A percentile compares a stretch with the other conserved stretches of the same genome.
These are phyloP conservation scores for Erebia palarica DNA, from an alignment of 2,888 invertebrate genomes.

Conservation along the genomic window DNA sequence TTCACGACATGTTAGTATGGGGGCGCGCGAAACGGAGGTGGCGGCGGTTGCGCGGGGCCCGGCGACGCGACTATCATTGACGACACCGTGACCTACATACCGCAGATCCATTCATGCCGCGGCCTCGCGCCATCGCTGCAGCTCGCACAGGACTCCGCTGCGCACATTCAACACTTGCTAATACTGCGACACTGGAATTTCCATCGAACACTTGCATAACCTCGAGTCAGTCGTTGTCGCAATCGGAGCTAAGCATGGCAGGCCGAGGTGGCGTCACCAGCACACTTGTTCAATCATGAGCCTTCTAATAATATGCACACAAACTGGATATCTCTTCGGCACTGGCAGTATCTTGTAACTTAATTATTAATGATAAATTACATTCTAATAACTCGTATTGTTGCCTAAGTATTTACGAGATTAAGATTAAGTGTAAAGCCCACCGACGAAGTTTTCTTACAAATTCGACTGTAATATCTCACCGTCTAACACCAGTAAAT, in stretches of 20 bases:
- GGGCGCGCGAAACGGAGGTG: constrained; percentile 61
- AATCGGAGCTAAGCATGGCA: constrained; percentile 61
- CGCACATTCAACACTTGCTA: constrained; percentile 48
- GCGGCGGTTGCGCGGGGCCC: constrained; percentile 67
- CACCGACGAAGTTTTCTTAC: too few relatives aligned
- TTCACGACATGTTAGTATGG: constrained; percentile 77
- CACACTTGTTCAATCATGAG: constrained; percentile 78
- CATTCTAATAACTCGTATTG: too few relatives aligned
- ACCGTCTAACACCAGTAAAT: not conserved
- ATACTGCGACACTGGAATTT: constrained; percentile 68
- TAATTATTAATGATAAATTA: too few relatives aligned
- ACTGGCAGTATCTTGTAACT: not conserved
- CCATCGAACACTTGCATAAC: constrained; percentile 74
- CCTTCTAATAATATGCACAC: constrained; percentile 62
- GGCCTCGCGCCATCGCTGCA: constrained; percentile 58
- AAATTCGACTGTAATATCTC: not conserved
- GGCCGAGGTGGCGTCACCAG: constrained; percentile 67
- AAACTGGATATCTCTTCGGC: constrained; percentile 34
- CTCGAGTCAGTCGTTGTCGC: constrained; percentile 65
- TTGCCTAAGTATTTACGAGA: too few relatives aligned
- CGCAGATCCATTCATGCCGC: constrained; percentile 78
- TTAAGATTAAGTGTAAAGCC: too few relatives aligned
- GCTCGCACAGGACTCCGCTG: constrained; percentile 63
- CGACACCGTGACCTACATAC: constrained; percentile 82
- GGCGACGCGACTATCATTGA: constrained; percentile 77